These are phyloP conservation scores for Bemisia tabaci DNA, from an alignment of 1,140 invertebrate genomes.

Conservation along the genomic window DNA sequence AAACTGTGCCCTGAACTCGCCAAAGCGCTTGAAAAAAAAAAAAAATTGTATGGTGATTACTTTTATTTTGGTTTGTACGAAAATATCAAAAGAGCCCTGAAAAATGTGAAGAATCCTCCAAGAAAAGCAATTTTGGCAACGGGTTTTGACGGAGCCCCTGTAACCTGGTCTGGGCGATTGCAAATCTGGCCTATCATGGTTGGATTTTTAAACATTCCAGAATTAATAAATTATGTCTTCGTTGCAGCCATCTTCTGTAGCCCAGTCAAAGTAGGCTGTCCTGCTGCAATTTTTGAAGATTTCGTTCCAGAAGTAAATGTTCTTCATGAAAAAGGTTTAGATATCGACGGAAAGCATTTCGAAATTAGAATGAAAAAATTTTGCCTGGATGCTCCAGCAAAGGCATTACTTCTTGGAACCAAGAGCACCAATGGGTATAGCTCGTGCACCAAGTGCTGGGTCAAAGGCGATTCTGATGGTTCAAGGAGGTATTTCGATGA, in stretches of 20 bases:
- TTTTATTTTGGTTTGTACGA: too few species aligned
- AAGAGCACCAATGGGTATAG: constrained; percentile 21
- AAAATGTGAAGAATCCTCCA: too few species aligned
- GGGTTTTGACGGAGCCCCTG: too few species aligned
- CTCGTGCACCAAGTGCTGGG: constrained; percentile 22
- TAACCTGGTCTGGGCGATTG: too few species aligned
- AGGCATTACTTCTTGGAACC: constrained; percentile 19
- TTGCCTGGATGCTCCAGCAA: constrained; percentile 21
- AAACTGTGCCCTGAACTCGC: too few species aligned
- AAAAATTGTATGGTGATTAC: too few species aligned
- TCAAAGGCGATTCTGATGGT: constrained; percentile 20
- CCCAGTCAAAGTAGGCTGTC: neutral
- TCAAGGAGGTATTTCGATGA: constrained; percentile 20
- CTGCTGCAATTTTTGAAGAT: neutral
- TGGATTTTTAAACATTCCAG: too few species aligned
- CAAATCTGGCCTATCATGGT: too few species aligned
- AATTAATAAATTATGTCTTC: too few species aligned
- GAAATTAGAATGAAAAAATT: neutral
- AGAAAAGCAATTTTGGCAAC: too few species aligned
- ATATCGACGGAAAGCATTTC: neutral
- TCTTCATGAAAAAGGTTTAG: neutral
- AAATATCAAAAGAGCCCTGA: too few species aligned
- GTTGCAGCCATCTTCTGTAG: neutral
- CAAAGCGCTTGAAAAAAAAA: too few species aligned
- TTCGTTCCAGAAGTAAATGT: neutral